These are phyloP conservation scores for Scophthalmus maximus DNA, from an alignment of 2,113 vertebrate species.

Conservation along the genomic window DNA sequence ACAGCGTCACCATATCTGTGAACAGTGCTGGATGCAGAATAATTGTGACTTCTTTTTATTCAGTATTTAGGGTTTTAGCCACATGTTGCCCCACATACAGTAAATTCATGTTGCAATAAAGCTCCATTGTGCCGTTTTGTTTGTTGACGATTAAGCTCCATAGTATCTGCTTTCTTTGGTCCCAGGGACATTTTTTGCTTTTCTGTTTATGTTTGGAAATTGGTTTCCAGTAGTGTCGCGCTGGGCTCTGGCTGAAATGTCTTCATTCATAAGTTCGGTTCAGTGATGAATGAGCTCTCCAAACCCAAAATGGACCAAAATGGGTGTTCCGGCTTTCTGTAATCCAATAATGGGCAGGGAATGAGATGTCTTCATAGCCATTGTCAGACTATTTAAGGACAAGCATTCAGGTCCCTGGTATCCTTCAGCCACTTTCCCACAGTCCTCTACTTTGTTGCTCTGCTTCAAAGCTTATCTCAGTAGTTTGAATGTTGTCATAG, in stretches of 20 bases:
- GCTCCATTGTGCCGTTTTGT: conserved; percentile 2
- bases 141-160: conserved; percentile 2
- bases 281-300: conserved; percentile 28
- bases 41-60: not conserved
- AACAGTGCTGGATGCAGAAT: not conserved
- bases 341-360: conserved; percentile 42
- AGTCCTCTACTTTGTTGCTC: conserved; percentile 16
- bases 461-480: conserved; percentile 15
- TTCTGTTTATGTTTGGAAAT: conserved; percentile 9
- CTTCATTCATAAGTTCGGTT: conserved; percentile 60
- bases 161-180: conserved; percentile 13
- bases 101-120: not conserved
- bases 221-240: conserved; percentile 25
- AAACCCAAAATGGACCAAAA: conserved; percentile 56
- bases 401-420: conserved; percentile 40
- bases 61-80: not conserved
- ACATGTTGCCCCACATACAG: not conserved
- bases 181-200: conserved; percentile 11
- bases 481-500: not conserved
- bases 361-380: conserved; percentile 41
- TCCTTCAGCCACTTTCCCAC: conserved; percentile 56
- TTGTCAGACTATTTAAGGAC: conserved; percentile 59
- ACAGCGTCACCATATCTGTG: not conserved
- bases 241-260: conserved; percentile 33
- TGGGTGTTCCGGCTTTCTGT: conserved; percentile 35